A percentile compares a stretch with the other conserved stretches of the same genome.
These are phyloP conservation scores for Leucosticte australis DNA, from an alignment of 2,113 vertebrate genomes.

Conservation along the genomic window DNA sequence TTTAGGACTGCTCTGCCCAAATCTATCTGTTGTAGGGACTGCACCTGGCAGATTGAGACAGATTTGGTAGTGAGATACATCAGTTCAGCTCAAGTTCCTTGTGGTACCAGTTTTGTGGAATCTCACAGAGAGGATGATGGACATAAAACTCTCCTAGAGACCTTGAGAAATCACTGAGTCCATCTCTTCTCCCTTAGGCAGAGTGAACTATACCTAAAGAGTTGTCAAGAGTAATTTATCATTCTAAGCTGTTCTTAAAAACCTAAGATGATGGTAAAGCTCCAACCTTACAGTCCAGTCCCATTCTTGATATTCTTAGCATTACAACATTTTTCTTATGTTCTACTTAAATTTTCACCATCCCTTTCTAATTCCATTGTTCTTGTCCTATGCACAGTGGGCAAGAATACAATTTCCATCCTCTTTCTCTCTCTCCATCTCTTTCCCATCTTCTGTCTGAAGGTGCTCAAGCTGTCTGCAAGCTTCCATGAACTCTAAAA, in stretches of 20 bases:
- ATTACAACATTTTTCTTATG: neutral
- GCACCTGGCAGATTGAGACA: accelerated
- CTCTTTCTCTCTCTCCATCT: neutral
- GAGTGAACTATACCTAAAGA: slow-evolving; percentile 1
- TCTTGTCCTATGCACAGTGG: neutral
- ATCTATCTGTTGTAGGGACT: neutral
- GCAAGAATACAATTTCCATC: neutral
- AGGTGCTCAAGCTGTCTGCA: neutral
- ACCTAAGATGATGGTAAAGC: neutral
- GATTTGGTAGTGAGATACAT: neutral
- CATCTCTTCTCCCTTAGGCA: neutral
- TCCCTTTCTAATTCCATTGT: neutral
- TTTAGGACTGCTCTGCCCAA: neutral
- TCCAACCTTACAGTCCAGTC: neutral
- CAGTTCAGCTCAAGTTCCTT: neutral
- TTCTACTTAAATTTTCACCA: neutral
- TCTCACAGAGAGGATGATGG: neutral
- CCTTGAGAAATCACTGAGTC: slow-evolving; percentile 3
- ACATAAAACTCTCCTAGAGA: neutral
- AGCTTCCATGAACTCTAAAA: neutral
- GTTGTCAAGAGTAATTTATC: slow-evolving; percentile 36
- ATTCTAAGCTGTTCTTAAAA: slow-evolving; percentile 2
- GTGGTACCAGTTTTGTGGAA: neutral
- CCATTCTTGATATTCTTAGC: neutral
- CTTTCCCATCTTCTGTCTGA: neutral